Evolutionary conservation across 2,113 vertebrate genomes (phyloP).

Genomic region (Natator depressus): DNA sequence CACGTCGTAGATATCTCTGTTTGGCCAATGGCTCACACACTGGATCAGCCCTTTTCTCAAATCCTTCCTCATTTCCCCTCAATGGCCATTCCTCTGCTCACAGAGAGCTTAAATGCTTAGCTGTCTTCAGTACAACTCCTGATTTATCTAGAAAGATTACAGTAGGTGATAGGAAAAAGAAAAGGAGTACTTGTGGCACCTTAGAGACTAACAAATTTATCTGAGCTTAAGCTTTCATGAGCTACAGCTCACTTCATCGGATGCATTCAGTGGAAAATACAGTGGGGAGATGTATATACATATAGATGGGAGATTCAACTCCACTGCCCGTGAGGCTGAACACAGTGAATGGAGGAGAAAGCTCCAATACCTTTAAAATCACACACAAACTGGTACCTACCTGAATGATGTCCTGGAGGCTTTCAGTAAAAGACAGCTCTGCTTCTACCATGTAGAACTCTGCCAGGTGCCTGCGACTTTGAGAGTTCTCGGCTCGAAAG

Average conservation of each 20-base stretch:
- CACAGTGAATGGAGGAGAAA: neutral
- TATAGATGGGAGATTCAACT: neutral
- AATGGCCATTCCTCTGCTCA: neutral
- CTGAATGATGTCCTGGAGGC: conserved; percentile 90
- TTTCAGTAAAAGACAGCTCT: conserved; percentile 91
- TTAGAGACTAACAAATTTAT: no score
- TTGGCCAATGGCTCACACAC: neutral
- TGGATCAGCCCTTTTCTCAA: neutral
- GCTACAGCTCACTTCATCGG: no score
- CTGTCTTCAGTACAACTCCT: neutral
- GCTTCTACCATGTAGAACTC: conserved; percentile 99
- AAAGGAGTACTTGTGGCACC: no score
- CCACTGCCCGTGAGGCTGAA: neutral
- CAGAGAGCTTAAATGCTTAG: neutral
- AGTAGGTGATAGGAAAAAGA: neutral
- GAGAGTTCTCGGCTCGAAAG: conserved; percentile 95
- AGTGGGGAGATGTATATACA: no score
- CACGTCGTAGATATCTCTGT: neutral
- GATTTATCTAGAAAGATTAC: neutral
- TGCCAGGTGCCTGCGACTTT: conserved; percentile 92
- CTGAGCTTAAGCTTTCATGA: no score
- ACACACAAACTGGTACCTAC: conserved; percentile 66
- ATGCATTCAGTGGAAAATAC: no score
- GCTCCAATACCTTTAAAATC: accelerated
- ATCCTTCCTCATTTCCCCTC: neutral